A percentile compares a stretch with the other conserved stretches of the same genome.
Evolutionary conservation across 2,797 vertebrate species (phyloP).

Genomic region (Alauda arvensis): DNA sequence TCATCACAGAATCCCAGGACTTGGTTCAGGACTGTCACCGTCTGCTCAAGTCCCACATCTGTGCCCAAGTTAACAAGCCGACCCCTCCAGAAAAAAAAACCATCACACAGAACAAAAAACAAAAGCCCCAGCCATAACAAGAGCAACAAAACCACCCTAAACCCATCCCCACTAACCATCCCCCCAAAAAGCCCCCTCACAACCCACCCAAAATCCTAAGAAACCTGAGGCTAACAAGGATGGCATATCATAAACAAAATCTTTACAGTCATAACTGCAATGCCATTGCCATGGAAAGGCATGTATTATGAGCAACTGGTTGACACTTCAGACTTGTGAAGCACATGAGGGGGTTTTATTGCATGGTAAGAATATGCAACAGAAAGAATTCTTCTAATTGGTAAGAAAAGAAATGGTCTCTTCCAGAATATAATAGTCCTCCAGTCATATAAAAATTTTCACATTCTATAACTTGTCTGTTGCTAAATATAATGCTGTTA

Average conservation of each 20-base stretch:
- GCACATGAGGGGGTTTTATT: fast-evolving
- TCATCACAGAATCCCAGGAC: background rate
- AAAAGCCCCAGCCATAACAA: background rate
- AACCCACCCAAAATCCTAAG: background rate
- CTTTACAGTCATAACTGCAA: background rate
- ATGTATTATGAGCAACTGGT: background rate
- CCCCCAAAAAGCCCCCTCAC: fast-evolving
- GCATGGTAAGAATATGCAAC: background rate
- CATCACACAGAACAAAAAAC: background rate
- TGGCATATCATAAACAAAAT: background rate
- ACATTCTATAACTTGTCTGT: background rate
- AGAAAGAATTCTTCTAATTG: background rate
- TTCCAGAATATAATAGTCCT: background rate
- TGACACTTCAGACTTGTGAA: background rate
- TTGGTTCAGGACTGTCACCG: background rate
- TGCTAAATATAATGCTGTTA: slow-evolving; percentile 15
- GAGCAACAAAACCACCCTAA: background rate
- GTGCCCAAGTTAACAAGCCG: background rate
- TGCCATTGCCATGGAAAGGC: background rate
- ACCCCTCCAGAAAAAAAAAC: background rate
- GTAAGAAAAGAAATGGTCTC: background rate
- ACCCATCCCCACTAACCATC: fast-evolving
- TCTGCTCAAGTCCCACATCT: background rate
- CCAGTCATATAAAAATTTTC: background rate
- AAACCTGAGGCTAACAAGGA: background rate